Percentiles rank a stretch among this genome's conserved stretches.
These are phyloP conservation scores for Limulus polyphemus DNA, from an alignment of 2,888 invertebrate species.

Conservation along the genomic window DNA sequence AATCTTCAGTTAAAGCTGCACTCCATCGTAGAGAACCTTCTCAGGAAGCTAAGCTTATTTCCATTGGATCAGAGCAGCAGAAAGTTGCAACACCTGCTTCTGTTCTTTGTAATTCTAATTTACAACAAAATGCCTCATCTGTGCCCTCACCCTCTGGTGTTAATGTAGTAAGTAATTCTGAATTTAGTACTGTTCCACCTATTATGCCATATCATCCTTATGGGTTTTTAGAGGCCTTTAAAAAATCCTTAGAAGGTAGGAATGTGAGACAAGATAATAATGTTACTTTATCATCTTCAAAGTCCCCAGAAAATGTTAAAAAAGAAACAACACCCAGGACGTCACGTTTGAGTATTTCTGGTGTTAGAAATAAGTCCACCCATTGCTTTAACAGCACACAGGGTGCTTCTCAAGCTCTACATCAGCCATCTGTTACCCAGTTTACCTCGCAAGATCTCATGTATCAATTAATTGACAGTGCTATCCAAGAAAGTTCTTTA, in stretches of 20 bases:
- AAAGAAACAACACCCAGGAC: not conserved
- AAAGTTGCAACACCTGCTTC: not conserved
- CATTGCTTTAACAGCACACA: not conserved
- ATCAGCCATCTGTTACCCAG: not conserved
- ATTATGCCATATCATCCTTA: conserved; percentile 1
- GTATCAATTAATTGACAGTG: too few species aligned
- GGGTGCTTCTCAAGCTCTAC: not conserved
- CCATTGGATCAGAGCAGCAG: not conserved
- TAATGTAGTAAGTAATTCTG: not conserved
- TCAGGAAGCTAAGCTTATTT: too few species aligned
- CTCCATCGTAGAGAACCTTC: too few species aligned
- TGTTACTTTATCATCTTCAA: not conserved
- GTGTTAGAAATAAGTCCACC: too few species aligned
- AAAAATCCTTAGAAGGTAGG: not conserved
- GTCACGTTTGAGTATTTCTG: too few species aligned
- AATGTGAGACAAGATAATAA: not conserved
- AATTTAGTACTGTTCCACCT: not conserved
- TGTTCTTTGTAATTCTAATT: not conserved
- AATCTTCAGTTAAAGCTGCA: not conserved
- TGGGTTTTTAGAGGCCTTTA: conserved; percentile 5
- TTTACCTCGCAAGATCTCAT: not conserved
- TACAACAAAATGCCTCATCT: too few species aligned
- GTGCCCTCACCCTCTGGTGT: not conserved
- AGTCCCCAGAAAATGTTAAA: not conserved
- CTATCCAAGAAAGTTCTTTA: too few species aligned